phyloP scores from a whole-genome alignment of 2,113 vertebrate genomes.

The Opisthocomus hoazin region DNA sequence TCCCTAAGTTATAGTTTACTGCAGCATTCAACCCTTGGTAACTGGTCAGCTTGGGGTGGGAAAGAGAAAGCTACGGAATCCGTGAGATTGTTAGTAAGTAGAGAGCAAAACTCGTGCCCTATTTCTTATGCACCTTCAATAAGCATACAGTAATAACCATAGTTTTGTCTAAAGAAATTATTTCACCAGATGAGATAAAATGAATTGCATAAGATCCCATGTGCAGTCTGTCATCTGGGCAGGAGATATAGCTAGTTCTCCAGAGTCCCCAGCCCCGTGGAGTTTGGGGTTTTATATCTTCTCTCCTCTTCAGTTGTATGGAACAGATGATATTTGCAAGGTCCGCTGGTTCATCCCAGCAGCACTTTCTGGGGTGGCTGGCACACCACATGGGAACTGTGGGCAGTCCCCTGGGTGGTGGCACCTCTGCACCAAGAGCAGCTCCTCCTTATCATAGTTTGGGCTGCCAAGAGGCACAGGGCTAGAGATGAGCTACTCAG shows the following conservation, averaged over 20 bases:
- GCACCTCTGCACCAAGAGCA: neutral
- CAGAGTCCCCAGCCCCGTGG: neutral
- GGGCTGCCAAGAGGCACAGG: neutral
- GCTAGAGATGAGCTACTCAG: fast-evolving
- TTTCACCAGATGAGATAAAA: neutral
- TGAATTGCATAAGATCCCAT: neutral
- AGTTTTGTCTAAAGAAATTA: neutral
- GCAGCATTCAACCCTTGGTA: neutral
- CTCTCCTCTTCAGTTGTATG: neutral
- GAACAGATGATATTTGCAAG: neutral
- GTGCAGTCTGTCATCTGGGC: neutral
- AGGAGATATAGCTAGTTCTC: neutral
- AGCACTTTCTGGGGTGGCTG: neutral
- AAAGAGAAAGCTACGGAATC: neutral
- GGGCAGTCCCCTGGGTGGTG: neutral
- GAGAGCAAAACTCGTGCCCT: neutral
- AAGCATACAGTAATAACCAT: neutral
- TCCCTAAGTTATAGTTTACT: neutral
- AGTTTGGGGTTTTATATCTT: neutral
- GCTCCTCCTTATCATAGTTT: fast-evolving
- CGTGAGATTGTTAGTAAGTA: neutral
- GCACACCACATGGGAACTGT: fast-evolving
- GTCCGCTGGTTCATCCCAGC: neutral
- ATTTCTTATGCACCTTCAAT: neutral
- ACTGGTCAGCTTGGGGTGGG: neutral